phyloP scores from a whole-genome alignment of 1,140 invertebrate species.

The Hylyphantes graminicola region DNA sequence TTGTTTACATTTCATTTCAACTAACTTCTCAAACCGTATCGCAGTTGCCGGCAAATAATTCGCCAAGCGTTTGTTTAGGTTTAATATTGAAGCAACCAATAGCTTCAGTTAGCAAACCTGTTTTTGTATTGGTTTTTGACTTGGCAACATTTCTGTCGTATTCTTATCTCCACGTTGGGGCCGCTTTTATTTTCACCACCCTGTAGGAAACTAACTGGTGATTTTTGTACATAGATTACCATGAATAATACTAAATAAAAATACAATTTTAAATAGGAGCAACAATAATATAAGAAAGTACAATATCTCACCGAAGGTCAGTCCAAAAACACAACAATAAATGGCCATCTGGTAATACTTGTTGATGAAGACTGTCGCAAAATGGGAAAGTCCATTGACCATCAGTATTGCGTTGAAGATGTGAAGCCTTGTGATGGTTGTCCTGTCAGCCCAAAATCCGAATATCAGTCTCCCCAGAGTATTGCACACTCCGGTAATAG shows the following conservation, averaged over 20 bases:
- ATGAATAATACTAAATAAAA: not conserved
- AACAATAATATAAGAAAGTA: not conserved
- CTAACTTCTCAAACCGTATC: too few relatives aligned
- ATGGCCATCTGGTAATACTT: slow-evolving; percentile 76
- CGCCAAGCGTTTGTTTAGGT: too few relatives aligned
- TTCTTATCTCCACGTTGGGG: too few relatives aligned
- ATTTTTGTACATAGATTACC: not conserved
- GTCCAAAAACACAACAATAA: slow-evolving; percentile 86
- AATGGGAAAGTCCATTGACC: slow-evolving; percentile 84
- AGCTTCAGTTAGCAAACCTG: too few relatives aligned
- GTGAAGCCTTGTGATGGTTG: slow-evolving; percentile 81
- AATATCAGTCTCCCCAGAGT: slow-evolving; percentile 87
- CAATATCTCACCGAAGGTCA: slow-evolving; percentile 83
- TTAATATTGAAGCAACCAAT: too few relatives aligned
- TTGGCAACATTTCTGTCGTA: too few relatives aligned
- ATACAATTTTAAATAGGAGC: not conserved
- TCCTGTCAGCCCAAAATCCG: slow-evolving; percentile 82
- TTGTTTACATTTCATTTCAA: too few relatives aligned
- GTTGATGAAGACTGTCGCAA: slow-evolving; percentile 76
- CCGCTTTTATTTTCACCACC: too few relatives aligned
- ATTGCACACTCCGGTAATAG: slow-evolving; percentile 89
- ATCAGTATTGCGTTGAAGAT: slow-evolving; percentile 90
- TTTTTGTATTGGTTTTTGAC: too few relatives aligned
- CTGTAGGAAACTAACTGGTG: not conserved
- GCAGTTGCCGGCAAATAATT: not conserved